Percentiles rank a stretch among this genome's conserved stretches.
These are phyloP conservation scores for Diprion similis DNA, from an alignment of 1,140 invertebrate genomes.

Conservation along the genomic window DNA sequence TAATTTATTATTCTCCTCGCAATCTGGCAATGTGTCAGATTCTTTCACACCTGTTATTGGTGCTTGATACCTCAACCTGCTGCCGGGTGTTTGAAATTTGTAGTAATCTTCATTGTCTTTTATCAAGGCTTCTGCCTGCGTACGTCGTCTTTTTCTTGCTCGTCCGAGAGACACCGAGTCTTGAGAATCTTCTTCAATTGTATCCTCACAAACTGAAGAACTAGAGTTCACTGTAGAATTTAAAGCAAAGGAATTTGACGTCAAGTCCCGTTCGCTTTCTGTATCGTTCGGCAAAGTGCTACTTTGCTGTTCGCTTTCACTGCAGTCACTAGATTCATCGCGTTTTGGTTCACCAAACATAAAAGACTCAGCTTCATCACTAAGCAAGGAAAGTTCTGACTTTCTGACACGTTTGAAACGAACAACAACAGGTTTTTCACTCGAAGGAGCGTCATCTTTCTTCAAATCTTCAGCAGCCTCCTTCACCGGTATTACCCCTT, in stretches of 20 bases:
- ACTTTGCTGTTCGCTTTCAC: constrained; percentile 58
- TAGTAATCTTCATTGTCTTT: constrained; percentile 70
- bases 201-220: constrained; percentile 39
- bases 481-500: constrained; percentile 27
- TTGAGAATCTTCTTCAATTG: constrained; percentile 50
- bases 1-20: constrained; percentile 24
- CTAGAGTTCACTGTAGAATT: constrained; percentile 39
- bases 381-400: constrained; percentile 76
- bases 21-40: constrained; percentile 28
- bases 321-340: constrained; percentile 63
- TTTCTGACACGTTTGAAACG: constrained; percentile 76
- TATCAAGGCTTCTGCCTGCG: constrained; percentile 67
- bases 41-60: constrained; percentile 47
- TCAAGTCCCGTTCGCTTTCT: constrained; percentile 49
- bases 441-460: constrained; percentile 56
- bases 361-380: constrained; percentile 83
- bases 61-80: constrained; percentile 61
- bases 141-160: constrained; percentile 60
- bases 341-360: constrained; percentile 76
- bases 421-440: constrained; percentile 69
- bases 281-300: constrained; percentile 58
- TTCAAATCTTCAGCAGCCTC: constrained; percentile 31
- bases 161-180: constrained; percentile 42
- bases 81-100: constrained; percentile 68
- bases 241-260: constrained; percentile 20